phyloP scores from a whole-genome alignment of 2,797 vertebrate species.

The Pteropus rufus region DNA sequence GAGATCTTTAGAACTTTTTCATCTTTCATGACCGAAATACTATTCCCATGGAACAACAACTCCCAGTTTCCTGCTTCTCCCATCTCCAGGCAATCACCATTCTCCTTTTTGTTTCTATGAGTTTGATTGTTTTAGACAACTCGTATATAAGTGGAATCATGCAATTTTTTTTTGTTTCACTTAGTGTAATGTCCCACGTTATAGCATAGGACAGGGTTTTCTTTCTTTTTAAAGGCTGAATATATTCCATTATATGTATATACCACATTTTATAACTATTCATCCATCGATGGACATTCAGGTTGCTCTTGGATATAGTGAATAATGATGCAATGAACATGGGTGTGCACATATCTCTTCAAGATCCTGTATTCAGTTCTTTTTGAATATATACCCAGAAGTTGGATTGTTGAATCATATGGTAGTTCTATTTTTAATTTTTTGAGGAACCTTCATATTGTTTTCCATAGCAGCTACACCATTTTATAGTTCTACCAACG shows the following conservation, averaged over 20 bases:
- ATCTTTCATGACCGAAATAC: neutral
- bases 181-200: neutral
- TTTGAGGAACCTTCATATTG: neutral
- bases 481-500: neutral
- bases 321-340: neutral
- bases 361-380: neutral
- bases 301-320: neutral
- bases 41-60: neutral
- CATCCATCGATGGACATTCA: neutral
- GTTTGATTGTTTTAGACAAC: neutral
- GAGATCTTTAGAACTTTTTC: neutral
- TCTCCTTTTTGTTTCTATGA: neutral
- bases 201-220: neutral
- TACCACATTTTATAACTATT: neutral
- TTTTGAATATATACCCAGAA: neutral
- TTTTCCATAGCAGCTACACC: neutral
- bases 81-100: neutral
- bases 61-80: neutral
- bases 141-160: neutral
- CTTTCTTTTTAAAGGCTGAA: neutral
- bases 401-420: neutral
- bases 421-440: neutral
- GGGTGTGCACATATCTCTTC: neutral
- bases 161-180: neutral
- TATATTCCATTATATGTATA: neutral